Conservation (phyloP, 2,113 vertebrate species). For the Dryoscopus gambensis region DNA sequence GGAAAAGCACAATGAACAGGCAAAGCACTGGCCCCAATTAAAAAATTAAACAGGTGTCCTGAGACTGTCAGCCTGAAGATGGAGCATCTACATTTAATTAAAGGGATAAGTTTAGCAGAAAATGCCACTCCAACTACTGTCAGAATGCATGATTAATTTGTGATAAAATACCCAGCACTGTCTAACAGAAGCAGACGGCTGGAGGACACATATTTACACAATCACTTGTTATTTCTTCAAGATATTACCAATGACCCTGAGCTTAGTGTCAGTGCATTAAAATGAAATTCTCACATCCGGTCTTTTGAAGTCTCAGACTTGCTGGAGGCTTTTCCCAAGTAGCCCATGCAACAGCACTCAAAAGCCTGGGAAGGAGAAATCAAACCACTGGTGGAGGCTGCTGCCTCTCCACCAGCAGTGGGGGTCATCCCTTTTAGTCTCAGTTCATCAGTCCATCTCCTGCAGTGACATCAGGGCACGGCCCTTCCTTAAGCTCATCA, state of each 20-base stretch:
- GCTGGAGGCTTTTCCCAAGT: constrained; percentile 8
- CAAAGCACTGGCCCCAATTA: constrained; percentile 49
- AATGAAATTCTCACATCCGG: constrained; percentile 28
- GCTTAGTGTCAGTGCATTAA: constrained; percentile 20
- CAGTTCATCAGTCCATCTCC: neutral
- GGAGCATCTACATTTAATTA: constrained; percentile 66
- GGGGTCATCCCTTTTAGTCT: neutral
- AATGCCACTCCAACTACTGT: constrained; percentile 56
- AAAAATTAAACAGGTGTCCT: constrained; percentile 54
- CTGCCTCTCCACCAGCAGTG: neutral
- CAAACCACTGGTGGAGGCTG: neutral
- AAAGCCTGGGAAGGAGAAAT: neutral
- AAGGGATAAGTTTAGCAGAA: constrained; percentile 59
- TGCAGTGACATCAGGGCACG: neutral
- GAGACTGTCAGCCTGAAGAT: constrained; percentile 62
- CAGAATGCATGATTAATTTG: constrained; percentile 71
- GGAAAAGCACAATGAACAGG: neutral
- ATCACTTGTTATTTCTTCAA: constrained; percentile 55
- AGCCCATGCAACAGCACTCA: accelerated
- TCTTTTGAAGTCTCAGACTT: neutral
- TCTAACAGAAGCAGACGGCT: constrained; percentile 31
- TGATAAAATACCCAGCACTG: constrained; percentile 59
- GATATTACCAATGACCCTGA: constrained; percentile 57
- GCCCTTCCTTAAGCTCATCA: neutral
- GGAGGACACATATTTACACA: constrained; percentile 57